Evolutionary conservation across 2,113 vertebrate genomes (phyloP), one percentile per base, ranked within the genome.

Genomic region (Python bivittatus): DNA sequence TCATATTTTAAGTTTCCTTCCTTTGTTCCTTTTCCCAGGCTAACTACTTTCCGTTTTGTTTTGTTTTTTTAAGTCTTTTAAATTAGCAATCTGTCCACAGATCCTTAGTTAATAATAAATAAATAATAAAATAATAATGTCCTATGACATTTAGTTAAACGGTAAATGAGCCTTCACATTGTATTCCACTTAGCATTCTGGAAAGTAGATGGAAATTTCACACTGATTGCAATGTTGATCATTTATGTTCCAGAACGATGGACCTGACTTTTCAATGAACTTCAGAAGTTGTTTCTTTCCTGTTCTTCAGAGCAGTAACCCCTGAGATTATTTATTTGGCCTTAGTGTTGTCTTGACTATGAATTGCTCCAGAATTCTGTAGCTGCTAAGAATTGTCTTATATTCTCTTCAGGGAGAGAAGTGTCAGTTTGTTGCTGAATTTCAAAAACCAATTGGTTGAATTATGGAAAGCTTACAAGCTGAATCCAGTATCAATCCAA

Each of bases 391-490:
- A 58, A 92, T 92, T 88, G 17, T 38, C 52, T 91, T 94, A 53
- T 61, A 9, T 6, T 15, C 27, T 58, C n/a, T 64, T 54, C 9
- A 56, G n/a, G 29, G 23, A 9, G 17, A 22, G 56, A 91, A 85
- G 0, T 87, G 52, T 95, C 91, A 90, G 23, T 92, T 1, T 88
- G 25, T 17, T 54, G 52, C 6, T n/a, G 86, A 84, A 91, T 89
- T 94, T 61, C 91, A 88, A 57, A 86, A 93, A 92, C 5, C 0
- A 42, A n/a, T 90, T 60, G 53, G 79, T 25, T 85, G 84, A 42
- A 72, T 6, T n/a, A 84, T 25, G 83, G 33, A 94, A 93, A 85
- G 61, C 48, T 83, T 93, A 92, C 33, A 93, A 53, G 91, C 88
- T 88, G 29, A 33, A 61, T 53, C 54, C 85, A 84, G 29, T 88